Conservation (phyloP, 2,113 vertebrate genomes). For the Miniopterus natalensis region DNA sequence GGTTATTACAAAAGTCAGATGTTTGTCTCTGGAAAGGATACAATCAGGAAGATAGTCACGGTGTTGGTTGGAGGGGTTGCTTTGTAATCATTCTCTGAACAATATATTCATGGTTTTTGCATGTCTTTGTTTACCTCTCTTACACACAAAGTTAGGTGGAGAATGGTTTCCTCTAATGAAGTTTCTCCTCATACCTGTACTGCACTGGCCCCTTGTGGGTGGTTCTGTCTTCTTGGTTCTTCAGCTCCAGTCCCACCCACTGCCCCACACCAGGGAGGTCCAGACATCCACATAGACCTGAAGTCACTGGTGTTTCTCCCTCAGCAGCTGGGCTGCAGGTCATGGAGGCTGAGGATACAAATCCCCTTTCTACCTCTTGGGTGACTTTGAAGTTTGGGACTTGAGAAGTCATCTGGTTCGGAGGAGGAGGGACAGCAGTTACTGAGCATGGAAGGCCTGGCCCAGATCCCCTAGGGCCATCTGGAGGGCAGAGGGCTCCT, state of each 20-base stretch:
- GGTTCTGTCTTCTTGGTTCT: not conserved
- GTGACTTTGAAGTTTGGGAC: not conserved
- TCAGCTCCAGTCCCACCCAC: not conserved
- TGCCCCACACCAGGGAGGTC: not conserved
- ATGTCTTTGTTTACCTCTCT: not conserved
- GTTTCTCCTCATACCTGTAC: not conserved
- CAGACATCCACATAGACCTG: not conserved
- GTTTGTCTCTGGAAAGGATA: not conserved
- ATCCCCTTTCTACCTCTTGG: not conserved
- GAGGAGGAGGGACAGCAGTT: conserved; percentile 26
- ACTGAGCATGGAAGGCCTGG: not conserved
- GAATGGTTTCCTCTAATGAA: not conserved
- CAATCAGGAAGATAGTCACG: accelerated
- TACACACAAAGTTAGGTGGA: not conserved
- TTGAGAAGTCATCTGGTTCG: not conserved
- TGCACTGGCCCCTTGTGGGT: accelerated
- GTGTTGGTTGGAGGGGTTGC: no score
- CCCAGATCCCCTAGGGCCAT: not conserved
- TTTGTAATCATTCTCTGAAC: not conserved
- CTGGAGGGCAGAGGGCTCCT: not conserved
- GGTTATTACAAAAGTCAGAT: not conserved
- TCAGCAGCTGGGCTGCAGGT: not conserved
- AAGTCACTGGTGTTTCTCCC: not conserved
- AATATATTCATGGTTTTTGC: no score
- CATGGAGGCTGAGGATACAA: not conserved